A percentile compares a stretch with the other conserved stretches of the same genome.
phyloP scores from a whole-genome alignment of 2,888 invertebrate genomes.

The Synanthedon andrenaeformis region DNA sequence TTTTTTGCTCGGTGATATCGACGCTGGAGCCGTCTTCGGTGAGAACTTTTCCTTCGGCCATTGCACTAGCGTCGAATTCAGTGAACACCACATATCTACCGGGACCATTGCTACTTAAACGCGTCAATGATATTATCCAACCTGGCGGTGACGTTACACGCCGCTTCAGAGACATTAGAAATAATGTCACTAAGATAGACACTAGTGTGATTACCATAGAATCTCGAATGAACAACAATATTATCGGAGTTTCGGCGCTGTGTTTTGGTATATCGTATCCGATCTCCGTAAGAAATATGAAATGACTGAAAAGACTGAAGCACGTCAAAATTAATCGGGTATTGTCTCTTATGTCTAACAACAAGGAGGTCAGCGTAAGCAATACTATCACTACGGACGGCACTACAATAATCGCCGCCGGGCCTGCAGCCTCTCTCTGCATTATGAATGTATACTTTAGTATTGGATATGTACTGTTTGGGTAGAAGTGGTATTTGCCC shows the following conservation, averaged over 20 bases:
- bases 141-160: slow-evolving; percentile 33
- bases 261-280: slow-evolving; percentile 72
- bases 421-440: slow-evolving; percentile 68
- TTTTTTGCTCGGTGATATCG: slow-evolving; percentile 16
- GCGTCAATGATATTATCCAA: slow-evolving; percentile 39
- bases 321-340: slow-evolving; percentile 68
- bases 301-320: slow-evolving; percentile 73
- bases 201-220: slow-evolving; percentile 51
- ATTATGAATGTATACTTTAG: slow-evolving; percentile 68
- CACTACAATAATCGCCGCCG: slow-evolving; percentile 68
- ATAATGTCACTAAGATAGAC: slow-evolving; percentile 41
- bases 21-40: slow-evolving; percentile 23
- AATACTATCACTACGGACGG: slow-evolving; percentile 68
- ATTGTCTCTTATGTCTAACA: slow-evolving; percentile 67
- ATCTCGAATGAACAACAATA: slow-evolving; percentile 55
- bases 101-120: slow-evolving; percentile 38
- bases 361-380: slow-evolving; percentile 68
- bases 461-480: slow-evolving; percentile 73
- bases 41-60: slow-evolving; percentile 25
- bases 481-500: slow-evolving; percentile 64
- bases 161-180: slow-evolving; percentile 39
- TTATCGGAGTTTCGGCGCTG: slow-evolving; percentile 69
- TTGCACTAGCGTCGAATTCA: slow-evolving; percentile 47
- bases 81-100: slow-evolving; percentile 54
- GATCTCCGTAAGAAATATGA: slow-evolving; percentile 70